Conservation (phyloP, 2,113 vertebrate species). For the Galbula dea region DNA sequence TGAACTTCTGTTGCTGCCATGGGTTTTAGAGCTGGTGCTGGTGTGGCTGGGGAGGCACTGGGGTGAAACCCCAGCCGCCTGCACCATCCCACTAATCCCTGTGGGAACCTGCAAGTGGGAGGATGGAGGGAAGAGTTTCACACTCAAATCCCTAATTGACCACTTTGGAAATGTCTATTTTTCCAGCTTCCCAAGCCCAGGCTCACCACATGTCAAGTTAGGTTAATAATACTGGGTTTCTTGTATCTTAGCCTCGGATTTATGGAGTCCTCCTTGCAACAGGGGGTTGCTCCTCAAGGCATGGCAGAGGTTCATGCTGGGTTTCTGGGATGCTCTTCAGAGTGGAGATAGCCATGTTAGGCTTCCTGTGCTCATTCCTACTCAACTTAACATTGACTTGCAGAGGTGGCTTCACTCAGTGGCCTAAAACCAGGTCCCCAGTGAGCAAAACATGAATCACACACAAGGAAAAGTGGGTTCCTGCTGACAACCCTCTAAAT, state of each 20-base stretch:
- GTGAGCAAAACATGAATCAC: fast-evolving
- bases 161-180: neutral
- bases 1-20: neutral
- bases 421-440: neutral
- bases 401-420: neutral
- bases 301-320: neutral
- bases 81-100: neutral
- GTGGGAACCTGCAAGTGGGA: neutral
- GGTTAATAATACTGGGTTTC: neutral
- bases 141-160: neutral
- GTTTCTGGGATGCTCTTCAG: neutral
- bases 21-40: neutral
- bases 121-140: neutral
- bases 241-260: neutral
- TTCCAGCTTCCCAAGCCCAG: neutral
- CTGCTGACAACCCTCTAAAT: neutral
- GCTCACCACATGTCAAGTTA: neutral
- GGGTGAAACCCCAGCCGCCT: neutral
- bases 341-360: neutral
- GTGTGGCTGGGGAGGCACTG: neutral
- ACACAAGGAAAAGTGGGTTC: neutral
- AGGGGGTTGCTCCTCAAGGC: neutral
- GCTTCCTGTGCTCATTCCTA: neutral
- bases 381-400: neutral
- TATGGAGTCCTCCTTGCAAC: neutral